A percentile compares a stretch with the other conserved stretches of the same genome.
Conservation (phyloP, 2,797 vertebrate species). For the Falco biarmicus region DNA sequence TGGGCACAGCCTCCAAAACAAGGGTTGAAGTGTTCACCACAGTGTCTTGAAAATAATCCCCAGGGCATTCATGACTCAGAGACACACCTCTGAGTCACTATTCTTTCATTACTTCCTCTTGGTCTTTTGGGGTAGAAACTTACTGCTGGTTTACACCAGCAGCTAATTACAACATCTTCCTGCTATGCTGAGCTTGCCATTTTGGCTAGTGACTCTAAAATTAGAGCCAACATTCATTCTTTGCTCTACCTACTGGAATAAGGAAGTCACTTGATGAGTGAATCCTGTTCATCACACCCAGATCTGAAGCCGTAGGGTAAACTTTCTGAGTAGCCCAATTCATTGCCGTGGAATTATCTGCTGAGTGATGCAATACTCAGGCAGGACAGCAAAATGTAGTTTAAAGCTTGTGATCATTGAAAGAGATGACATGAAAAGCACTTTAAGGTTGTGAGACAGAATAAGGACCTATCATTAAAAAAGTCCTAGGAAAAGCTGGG, state of each 20-base stretch:
- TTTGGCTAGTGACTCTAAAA: slow-evolving; percentile 7
- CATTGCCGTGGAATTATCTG: neutral
- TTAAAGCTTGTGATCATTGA: neutral
- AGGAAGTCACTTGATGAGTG: slow-evolving; percentile 31
- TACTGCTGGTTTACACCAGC: neutral
- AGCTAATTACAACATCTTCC: slow-evolving; percentile 31
- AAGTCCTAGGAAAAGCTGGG: neutral
- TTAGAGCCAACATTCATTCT: neutral
- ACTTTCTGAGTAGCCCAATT: neutral
- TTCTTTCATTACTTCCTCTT: slow-evolving; percentile 28
- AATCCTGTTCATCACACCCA: slow-evolving; percentile 6
- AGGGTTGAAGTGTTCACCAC: neutral
- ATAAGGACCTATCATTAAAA: neutral
- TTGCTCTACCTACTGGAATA: neutral
- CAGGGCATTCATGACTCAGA: neutral
- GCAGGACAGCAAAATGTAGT: neutral
- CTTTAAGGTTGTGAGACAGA: neutral
- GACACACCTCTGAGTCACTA: slow-evolving; percentile 31
- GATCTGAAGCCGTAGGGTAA: neutral
- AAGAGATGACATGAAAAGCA: neutral
- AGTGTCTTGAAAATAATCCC: neutral
- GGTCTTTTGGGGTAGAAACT: slow-evolving; percentile 11
- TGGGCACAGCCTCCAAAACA: neutral
- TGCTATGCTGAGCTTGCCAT: slow-evolving; percentile 20
- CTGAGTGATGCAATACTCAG: neutral